Base-by-base conservation (phyloP, 2,797 vertebrate species). In the Aplochiton taeniatus region DNA sequence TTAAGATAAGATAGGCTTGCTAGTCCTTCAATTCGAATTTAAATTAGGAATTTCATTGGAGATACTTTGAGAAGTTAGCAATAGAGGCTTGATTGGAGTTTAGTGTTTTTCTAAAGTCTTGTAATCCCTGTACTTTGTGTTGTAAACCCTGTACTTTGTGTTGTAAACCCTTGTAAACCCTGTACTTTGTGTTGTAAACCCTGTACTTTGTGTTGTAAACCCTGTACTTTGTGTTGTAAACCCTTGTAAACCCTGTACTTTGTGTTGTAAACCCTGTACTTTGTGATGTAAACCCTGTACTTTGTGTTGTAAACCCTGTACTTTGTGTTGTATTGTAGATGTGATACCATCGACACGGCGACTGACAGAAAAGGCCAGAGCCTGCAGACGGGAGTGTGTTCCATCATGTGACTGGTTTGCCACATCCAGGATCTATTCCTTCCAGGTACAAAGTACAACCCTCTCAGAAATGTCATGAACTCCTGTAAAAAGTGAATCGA, bases 361-460 rank as follows among this genome's bases (percentile, higher is more conserved):
- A 69, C 87, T 0, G 90, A 78, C 85, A 74, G 83, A 4, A 87
- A 90, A 78, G 91, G 89, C 46, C 87, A 87, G 44, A 50, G 80
- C 0, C 77, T 93, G 50, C 94, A 94, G 83, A 95, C 95, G 0
- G 94, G 94, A 58, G 95, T 97, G 19, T 98, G 96, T 82, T 92
- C 94, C 73, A 52, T 98, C 59, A 97, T 98, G 96, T 98, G 93
- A 98, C 77, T 70, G 54, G 42, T 61, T 49, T 43, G 9, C 9
- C 5, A 31, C 48, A 9, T 56, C 43, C 44, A 44, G 57, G 55
- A 19, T 43, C 19, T 53, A 49, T 43, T 49, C 63, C 45, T 50
- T 63, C 20, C 46, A 79, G 77, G 79, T 86, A 70, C 63, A 49
- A 1, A 12, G 11, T 11, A 2, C 2, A 31, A 31, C 31, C 2